Conservation (phyloP, 2,888 invertebrate genomes). For the Cybosia mesomella region DNA sequence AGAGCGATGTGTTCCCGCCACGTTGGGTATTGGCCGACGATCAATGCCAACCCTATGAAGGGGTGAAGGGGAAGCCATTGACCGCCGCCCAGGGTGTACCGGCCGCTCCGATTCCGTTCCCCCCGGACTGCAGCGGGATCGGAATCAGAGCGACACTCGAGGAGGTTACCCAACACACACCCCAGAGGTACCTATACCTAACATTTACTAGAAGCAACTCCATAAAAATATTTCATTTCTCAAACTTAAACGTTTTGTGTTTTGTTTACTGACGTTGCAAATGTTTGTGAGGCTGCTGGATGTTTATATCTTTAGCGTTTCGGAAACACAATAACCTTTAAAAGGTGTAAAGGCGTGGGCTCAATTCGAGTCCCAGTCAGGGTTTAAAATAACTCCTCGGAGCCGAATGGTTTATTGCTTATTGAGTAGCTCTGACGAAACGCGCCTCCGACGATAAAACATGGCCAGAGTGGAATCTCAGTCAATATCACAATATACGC, state of each 20-base stretch:
- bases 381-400: slow-evolving; percentile 84
- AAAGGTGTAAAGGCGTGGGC: slow-evolving; percentile 84
- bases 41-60: no score
- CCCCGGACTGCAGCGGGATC: no score
- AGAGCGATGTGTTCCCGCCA: no score
- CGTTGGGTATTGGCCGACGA: no score
- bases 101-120: no score
- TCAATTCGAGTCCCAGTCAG: slow-evolving; percentile 74
- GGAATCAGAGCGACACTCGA: no score
- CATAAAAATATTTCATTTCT: slow-evolving; percentile 16
- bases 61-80: no score
- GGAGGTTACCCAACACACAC: no score
- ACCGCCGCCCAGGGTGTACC: no score
- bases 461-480: slow-evolving; percentile 81
- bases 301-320: slow-evolving; percentile 74
- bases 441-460: slow-evolving; percentile 82
- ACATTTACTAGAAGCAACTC: slow-evolving; percentile 6
- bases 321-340: slow-evolving; percentile 85
- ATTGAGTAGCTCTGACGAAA: slow-evolving; percentile 85
- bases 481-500: slow-evolving; percentile 83
- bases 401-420: slow-evolving; percentile 86
- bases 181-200: not conserved
- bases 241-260: slow-evolving; percentile 29
- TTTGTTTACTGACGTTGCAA: slow-evolving; percentile 50
- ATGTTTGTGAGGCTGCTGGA: slow-evolving; percentile 53